A percentile compares a stretch with the other conserved stretches of the same genome.
phyloP scores from a whole-genome alignment of 2,797 vertebrate genomes.

The Chromobotia macracanthus region DNA sequence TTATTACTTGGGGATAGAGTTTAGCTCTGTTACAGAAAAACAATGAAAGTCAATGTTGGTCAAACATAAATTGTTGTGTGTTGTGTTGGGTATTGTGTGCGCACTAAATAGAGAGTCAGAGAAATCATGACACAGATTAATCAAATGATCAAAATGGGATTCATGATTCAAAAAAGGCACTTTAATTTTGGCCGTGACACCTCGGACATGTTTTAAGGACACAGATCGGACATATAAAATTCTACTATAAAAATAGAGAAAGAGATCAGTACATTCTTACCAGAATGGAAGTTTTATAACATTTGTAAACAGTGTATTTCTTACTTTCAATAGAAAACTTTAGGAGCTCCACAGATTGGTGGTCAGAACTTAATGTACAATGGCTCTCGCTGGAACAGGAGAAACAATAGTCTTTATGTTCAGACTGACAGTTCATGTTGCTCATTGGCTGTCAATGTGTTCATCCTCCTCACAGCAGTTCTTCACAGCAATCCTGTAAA shows the following conservation, averaged over 20 bases:
- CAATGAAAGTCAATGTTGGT: too few species aligned
- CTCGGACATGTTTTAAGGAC: slow-evolving; percentile 33
- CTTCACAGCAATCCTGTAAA: slow-evolving; percentile 35
- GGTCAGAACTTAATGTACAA: slow-evolving; percentile 25
- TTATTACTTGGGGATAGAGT: too few species aligned
- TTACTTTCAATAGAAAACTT: slow-evolving; percentile 46
- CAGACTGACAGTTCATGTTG: slow-evolving; percentile 19
- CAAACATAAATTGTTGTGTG: not conserved
- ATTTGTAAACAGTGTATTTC: slow-evolving; percentile 60
- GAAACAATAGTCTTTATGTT: slow-evolving; percentile 59
- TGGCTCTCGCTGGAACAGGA: slow-evolving; percentile 32
- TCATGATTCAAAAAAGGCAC: slow-evolving; percentile 39
- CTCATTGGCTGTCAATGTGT: slow-evolving; percentile 43
- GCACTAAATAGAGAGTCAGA: slow-evolving; percentile 10
- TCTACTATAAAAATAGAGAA: slow-evolving; percentile 34
- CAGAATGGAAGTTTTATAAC: slow-evolving; percentile 44
- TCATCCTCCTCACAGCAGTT: slow-evolving; percentile 23
- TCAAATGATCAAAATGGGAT: not conserved
- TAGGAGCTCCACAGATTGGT: slow-evolving; percentile 30
- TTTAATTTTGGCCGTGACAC: slow-evolving; percentile 58
- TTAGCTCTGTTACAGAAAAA: too few species aligned
- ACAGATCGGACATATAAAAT: slow-evolving; percentile 45
- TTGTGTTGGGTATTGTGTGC: slow-evolving; percentile 3
- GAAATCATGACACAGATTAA: slow-evolving; percentile 16
- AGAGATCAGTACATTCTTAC: slow-evolving; percentile 55